These are phyloP conservation scores for Syndactyla subalaris DNA, from an alignment of 2,797 vertebrate genomes.

Conservation along the genomic window DNA sequence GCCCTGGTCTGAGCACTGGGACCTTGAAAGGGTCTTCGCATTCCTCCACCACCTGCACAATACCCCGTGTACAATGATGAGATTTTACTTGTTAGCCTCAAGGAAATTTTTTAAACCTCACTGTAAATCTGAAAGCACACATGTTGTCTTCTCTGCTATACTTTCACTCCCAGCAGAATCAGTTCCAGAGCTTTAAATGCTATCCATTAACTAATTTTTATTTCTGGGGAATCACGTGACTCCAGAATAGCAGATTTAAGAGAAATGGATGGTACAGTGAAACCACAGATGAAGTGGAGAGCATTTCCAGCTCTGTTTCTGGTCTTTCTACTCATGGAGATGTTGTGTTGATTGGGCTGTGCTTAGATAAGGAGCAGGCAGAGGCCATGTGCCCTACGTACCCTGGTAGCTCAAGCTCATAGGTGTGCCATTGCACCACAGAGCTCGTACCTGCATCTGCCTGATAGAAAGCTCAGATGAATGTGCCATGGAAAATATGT, in stretches of 20 bases:
- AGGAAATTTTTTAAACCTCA: not conserved
- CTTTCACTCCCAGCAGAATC: not conserved
- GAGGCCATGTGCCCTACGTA: fast-evolving
- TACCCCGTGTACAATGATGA: not conserved
- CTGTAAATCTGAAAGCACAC: not conserved
- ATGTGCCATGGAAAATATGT: not conserved
- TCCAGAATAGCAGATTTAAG: not conserved
- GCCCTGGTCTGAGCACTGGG: not conserved
- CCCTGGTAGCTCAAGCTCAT: not conserved
- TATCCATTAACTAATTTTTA: not conserved
- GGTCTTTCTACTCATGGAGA: not conserved
- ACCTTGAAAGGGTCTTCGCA: not conserved
- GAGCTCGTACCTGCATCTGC: not conserved
- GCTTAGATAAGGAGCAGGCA: not conserved
- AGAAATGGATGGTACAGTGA: not conserved
- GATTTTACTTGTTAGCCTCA: not conserved
- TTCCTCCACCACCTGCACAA: not conserved
- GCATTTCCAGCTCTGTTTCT: not conserved
- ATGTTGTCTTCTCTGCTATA: not conserved
- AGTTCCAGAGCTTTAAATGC: not conserved
- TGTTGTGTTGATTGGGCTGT: fast-evolving
- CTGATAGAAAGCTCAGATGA: not conserved
- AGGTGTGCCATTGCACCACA: not conserved
- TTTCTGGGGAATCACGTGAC: not conserved
- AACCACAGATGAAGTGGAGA: not conserved